These are phyloP conservation scores for Lottia gigantea DNA, from an alignment of 2,888 invertebrate genomes.

Conservation along the genomic window DNA sequence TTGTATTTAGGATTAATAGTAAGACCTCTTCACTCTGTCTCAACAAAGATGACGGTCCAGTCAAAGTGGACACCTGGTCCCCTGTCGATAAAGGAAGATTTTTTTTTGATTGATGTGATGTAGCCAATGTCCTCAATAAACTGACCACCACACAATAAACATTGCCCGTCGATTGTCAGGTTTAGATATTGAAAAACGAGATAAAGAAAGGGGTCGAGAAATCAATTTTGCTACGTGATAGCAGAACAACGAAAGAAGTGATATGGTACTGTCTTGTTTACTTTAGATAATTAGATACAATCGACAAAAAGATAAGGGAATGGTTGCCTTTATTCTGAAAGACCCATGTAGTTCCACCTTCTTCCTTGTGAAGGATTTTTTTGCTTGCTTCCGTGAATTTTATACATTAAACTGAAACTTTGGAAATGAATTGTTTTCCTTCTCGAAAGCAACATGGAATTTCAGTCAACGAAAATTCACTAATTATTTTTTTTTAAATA, in stretches of 20 bases:
- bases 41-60: neutral
- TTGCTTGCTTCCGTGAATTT: too few relatives aligned
- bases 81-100: conserved; percentile 12
- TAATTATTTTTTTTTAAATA: too few relatives aligned
- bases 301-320: neutral
- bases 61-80: conserved; percentile 15
- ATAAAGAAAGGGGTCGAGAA: neutral
- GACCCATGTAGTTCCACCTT: too few relatives aligned
- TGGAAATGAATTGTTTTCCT: too few relatives aligned
- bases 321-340: too few relatives aligned
- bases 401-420: too few relatives aligned
- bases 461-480: too few relatives aligned
- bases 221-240: conserved; percentile 2
- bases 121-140: neutral
- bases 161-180: neutral
- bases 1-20: neutral
- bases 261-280: neutral
- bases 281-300: neutral
- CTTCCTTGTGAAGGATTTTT: too few relatives aligned
- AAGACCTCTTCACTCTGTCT: neutral
- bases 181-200: neutral
- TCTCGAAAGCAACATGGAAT: too few relatives aligned
- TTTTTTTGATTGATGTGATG: conserved; percentile 4
- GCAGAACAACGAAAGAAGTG: neutral
- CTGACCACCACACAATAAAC: neutral